Base-by-base conservation (phyloP, 2,797 vertebrate genomes). In the Macropus fuliginosus region DNA sequence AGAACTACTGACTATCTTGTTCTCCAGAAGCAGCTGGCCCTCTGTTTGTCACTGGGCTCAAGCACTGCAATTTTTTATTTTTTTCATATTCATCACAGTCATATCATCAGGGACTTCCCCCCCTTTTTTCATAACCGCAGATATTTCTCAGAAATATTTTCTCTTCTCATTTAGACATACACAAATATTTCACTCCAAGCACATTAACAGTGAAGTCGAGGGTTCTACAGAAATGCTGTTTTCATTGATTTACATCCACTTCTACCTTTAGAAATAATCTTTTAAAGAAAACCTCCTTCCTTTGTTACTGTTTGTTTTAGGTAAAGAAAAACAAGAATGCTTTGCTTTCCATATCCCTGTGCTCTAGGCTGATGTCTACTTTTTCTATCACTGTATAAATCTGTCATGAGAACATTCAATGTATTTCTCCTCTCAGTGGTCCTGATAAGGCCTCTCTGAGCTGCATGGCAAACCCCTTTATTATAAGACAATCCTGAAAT, bases 121-220 rank as follows among this genome's bases (percentile, higher is more conserved):
- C 54, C 31, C 96, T 46, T 10, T 10, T 50, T 87, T 46, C 9
- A 66, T 66, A 95, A 74, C 6, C 66, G 93, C 14, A 93, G 50
- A 16, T 93, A 54, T 10, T 56, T 95, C 95, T 93, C 81, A 31
- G 94, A 28, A 55, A 28, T 24, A 59, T 91, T 96, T 95, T 56
- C 3, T 90, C 93, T 96, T 93, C 14, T 91, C 91, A 87, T 54
- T 81, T 87, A 87, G 74, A 46, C 27, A 87, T 87, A 8, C 59
- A 90, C 27, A 94, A 92, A 93, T 66, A 93, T 92, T 94, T 95
- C 40, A 91, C 59, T 94, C 50, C 56, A n/a, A 95, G 59, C 59
- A 89, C 50, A 93, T 5, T 56, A 92, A 96, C n/a, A 81, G 93
- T 90, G 11, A 94, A 81, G 28, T n/a, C 81, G 55, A 93, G 29